Evolutionary conservation across 1,140 invertebrate species (phyloP).

Genomic region (Sitodiplosis mosellana): DNA sequence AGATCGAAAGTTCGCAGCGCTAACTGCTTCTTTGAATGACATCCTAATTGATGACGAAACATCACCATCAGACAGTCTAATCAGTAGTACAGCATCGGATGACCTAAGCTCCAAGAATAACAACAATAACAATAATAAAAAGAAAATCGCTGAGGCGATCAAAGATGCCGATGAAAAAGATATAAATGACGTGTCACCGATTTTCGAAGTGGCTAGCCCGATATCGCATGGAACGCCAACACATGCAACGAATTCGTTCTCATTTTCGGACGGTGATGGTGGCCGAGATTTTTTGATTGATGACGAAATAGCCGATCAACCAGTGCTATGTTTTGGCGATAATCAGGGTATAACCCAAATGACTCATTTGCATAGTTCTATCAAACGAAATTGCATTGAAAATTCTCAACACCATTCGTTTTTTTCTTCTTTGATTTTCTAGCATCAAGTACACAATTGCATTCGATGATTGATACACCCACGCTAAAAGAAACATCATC

Average conservation of each 20-base stretch:
- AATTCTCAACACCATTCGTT: background rate
- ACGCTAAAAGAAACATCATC: constrained; percentile 19
- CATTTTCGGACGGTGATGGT: constrained; percentile 46
- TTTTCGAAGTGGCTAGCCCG: constrained; percentile 22
- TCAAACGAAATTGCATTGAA: background rate
- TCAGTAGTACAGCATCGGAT: constrained; percentile 47
- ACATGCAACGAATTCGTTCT: constrained; percentile 55
- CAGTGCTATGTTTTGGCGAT: constrained; percentile 58
- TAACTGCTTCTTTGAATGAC: constrained; percentile 45
- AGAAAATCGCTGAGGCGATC: constrained; percentile 18
- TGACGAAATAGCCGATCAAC: constrained; percentile 81
- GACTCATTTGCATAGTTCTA: background rate
- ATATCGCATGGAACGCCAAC: constrained; percentile 54
- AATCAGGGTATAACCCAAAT: constrained; percentile 10
- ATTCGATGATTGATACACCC: constrained; percentile 14
- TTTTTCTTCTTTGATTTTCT: background rate
- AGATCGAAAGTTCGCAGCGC: constrained; percentile 52
- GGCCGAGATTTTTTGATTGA: constrained; percentile 61
- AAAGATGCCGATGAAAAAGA: constrained; percentile 16
- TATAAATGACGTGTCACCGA: constrained; percentile 20
- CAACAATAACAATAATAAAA: constrained; percentile 23
- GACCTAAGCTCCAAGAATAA: constrained; percentile 28
- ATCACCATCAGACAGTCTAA: constrained; percentile 57
- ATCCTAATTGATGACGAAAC: constrained; percentile 53
- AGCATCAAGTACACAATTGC: constrained; percentile 1